Conservation (phyloP, 2,888 invertebrate species). For the Ferdinandea cuprea region DNA sequence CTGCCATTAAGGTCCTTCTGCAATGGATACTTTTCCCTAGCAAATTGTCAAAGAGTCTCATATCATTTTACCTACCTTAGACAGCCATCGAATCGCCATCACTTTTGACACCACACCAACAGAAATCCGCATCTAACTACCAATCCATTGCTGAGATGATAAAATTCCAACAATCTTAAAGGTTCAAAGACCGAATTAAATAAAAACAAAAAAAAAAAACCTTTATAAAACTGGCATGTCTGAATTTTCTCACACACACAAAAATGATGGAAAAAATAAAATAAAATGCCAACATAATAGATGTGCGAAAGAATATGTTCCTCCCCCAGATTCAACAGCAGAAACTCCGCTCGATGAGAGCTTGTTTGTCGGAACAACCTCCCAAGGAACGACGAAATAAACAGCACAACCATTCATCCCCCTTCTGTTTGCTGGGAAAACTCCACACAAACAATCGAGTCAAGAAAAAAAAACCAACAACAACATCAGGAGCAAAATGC, state of each 20-base stretch:
- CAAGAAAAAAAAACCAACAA: constrained; percentile 8
- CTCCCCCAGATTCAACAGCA: not conserved
- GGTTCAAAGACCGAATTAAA: constrained; percentile 22
- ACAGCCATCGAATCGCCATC: no score
- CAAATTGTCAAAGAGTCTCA: no score
- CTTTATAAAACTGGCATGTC: not conserved
- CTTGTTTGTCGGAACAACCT: constrained; percentile 14
- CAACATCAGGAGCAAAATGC: not conserved
- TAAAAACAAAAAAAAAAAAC: constrained; percentile 3
- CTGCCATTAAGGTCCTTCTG: no score
- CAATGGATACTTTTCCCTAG: no score
- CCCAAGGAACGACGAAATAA: constrained; percentile 10
- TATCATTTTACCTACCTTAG: no score
- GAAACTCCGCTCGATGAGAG: not conserved
- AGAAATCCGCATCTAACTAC: not conserved
- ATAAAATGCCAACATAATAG: not conserved
- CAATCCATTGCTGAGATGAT: constrained; percentile 11
- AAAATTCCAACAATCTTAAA: not conserved
- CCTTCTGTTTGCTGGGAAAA: constrained; percentile 30
- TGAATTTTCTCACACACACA: not conserved
- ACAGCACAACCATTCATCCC: not conserved
- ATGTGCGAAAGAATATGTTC: constrained; percentile 3
- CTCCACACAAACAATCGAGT: constrained; percentile 17
- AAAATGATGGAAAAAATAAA: not conserved
- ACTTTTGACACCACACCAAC: constrained; percentile 27